Evolutionary conservation across 2,888 invertebrate species (phyloP).

Genomic region (Cryptocheilus praepositus): DNA sequence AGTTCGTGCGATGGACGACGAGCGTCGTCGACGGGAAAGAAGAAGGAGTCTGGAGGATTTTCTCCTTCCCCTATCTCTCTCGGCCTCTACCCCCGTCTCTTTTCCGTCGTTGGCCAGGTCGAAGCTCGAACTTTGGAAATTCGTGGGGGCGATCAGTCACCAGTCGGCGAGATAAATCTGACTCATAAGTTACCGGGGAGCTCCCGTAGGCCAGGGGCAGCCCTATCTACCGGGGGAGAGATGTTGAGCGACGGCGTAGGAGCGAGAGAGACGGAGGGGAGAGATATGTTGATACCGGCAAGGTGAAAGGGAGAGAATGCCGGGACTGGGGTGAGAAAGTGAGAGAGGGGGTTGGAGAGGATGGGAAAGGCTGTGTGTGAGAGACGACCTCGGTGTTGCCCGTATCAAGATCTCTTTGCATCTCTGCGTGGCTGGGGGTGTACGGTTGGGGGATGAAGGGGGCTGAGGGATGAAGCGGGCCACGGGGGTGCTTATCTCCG

Average conservation of each 20-base stretch:
- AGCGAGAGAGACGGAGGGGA: neutral
- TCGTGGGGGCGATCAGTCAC: slow-evolving; percentile 68
- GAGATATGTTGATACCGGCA: slow-evolving; percentile 47
- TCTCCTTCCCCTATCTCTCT: neutral
- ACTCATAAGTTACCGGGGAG: slow-evolving; percentile 70
- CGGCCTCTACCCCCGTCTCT: neutral
- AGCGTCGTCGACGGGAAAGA: no score
- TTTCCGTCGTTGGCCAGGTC: slow-evolving; percentile 46
- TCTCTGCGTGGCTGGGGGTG: slow-evolving; percentile 62
- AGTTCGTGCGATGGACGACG: no score
- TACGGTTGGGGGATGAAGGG: slow-evolving; percentile 45
- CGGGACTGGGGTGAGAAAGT: slow-evolving; percentile 9
- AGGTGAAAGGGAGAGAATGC: slow-evolving; percentile 44
- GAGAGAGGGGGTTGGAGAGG: no score
- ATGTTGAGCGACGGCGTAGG: neutral
- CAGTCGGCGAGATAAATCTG: slow-evolving; percentile 71
- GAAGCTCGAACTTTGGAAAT: slow-evolving; percentile 58
- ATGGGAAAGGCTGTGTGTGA: slow-evolving; percentile 31
- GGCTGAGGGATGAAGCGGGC: slow-evolving; percentile 45
- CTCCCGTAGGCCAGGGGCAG: slow-evolving; percentile 59
- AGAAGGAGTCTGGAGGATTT: neutral
- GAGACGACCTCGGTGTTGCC: slow-evolving; percentile 57
- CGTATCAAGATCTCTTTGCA: slow-evolving; percentile 74
- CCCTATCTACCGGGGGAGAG: slow-evolving; percentile 37
- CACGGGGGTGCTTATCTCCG: slow-evolving; percentile 70